phyloP scores from a whole-genome alignment of 1,140 invertebrate genomes.

The Cataglyphis hispanica region DNA sequence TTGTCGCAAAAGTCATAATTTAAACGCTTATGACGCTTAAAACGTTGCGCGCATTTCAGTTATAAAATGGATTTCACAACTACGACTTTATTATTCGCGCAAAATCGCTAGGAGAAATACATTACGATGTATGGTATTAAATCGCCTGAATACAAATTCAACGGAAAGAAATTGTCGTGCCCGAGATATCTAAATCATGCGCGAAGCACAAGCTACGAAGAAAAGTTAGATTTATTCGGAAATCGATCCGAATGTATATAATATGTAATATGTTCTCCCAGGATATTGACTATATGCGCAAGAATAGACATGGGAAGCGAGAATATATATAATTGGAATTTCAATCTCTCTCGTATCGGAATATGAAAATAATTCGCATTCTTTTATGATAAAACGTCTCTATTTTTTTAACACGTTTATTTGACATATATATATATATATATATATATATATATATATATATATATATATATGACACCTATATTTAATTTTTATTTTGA shows the following conservation, averaged over 20 bases:
- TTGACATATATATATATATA: slow-evolving; percentile 9
- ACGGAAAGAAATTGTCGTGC: slow-evolving; percentile 5
- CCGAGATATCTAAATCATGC: not conserved
- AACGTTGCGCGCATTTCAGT: not conserved
- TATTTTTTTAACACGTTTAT: not conserved
- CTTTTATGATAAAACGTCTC: not conserved
- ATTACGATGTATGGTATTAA: not conserved
- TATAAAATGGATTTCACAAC: not conserved
- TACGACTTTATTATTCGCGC: slow-evolving; percentile 11
- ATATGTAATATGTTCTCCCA: not conserved
- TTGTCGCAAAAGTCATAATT: not conserved
- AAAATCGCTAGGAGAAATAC: not conserved
- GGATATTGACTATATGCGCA: slow-evolving; percentile 1
- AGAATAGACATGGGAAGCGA: not conserved
- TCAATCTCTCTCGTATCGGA: not conserved
- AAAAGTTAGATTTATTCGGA: slow-evolving; percentile 40
- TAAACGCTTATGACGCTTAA: not conserved
- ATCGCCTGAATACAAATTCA: slow-evolving; percentile 19
- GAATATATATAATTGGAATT: not conserved
- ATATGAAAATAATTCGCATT: slow-evolving; percentile 14
- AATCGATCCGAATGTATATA: not conserved
- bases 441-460: not conserved
- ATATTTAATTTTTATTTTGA: not conserved
- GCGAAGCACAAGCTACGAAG: slow-evolving; percentile 4
- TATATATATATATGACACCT: not conserved